phyloP scores from a whole-genome alignment of 2,888 invertebrate genomes.

The Hymenopus coronatus region DNA sequence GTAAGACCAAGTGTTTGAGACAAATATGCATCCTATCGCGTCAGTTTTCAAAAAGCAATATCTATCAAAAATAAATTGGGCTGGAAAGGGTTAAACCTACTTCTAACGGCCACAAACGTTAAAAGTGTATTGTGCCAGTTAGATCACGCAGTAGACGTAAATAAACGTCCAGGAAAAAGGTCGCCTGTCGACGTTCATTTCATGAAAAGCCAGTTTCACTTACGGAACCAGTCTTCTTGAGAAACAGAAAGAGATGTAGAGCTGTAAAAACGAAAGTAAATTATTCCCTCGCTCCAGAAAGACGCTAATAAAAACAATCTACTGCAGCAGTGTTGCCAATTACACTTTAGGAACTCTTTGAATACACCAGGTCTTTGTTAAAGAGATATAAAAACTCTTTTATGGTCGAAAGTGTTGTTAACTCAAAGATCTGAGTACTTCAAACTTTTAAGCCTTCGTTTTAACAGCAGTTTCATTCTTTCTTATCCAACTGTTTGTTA shows the following conservation, averaged over 20 bases:
- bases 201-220: neutral
- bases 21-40: no score
- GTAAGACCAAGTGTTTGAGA: no score
- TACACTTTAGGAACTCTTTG: neutral
- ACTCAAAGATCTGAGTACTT: no score
- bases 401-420: no score
- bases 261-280: neutral
- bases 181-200: neutral
- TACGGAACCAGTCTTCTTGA: neutral
- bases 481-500: no score
- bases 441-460: no score
- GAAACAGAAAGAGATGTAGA: neutral
- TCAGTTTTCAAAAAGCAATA: no score
- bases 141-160: neutral
- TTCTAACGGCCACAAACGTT: no score
- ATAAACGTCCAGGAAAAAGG: neutral
- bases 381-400: neutral
- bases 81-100: no score
- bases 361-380: neutral
- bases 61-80: no score
- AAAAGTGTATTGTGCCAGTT: no score
- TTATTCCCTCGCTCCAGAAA: neutral
- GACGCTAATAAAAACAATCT: neutral
- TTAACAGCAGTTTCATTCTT: no score
- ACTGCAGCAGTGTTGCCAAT: neutral